Percentiles rank a stretch among this genome's conserved stretches.
phyloP scores from a whole-genome alignment of 2,888 invertebrate genomes.

The Phyllotreta cruciferae region DNA sequence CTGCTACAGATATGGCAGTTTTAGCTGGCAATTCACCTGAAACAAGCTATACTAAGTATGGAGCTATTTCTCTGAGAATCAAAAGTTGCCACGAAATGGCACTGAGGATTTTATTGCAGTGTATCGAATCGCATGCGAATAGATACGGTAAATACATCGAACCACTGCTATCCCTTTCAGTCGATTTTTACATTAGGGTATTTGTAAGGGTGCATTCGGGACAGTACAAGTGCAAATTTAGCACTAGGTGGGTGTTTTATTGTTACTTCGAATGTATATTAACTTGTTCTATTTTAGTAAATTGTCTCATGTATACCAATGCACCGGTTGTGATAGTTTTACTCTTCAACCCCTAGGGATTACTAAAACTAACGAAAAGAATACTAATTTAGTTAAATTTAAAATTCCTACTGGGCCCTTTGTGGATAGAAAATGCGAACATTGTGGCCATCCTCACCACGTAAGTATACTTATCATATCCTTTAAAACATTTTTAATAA shows the following conservation, averaged over 20 bases:
- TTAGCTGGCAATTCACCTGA: slow-evolving; percentile 95
- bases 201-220: slow-evolving; percentile 87
- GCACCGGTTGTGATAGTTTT: slow-evolving; percentile 86
- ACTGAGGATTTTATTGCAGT: slow-evolving; percentile 88
- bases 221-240: slow-evolving; percentile 84
- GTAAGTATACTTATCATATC: slow-evolving; percentile 59
- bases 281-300: slow-evolving; percentile 65
- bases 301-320: slow-evolving; percentile 86
- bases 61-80: slow-evolving; percentile 83
- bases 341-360: slow-evolving; percentile 79
- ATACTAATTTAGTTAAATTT: slow-evolving; percentile 66
- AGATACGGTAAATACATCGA: slow-evolving; percentile 91
- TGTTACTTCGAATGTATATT: slow-evolving; percentile 5
- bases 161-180: slow-evolving; percentile 89
- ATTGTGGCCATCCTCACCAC: slow-evolving; percentile 79
- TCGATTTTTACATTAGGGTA: slow-evolving; percentile 95
- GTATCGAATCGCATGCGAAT: slow-evolving; percentile 91
- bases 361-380: slow-evolving; percentile 66
- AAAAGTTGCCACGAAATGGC: slow-evolving; percentile 97
- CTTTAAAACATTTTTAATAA: background rate
- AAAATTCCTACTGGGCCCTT: slow-evolving; percentile 74
- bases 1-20: slow-evolving; percentile 97
- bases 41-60: slow-evolving; percentile 92
- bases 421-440: slow-evolving; percentile 71
- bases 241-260: slow-evolving; percentile 69